phyloP scores from a whole-genome alignment of 2,888 invertebrate genomes.

The Brassicogethes aeneus region DNA sequence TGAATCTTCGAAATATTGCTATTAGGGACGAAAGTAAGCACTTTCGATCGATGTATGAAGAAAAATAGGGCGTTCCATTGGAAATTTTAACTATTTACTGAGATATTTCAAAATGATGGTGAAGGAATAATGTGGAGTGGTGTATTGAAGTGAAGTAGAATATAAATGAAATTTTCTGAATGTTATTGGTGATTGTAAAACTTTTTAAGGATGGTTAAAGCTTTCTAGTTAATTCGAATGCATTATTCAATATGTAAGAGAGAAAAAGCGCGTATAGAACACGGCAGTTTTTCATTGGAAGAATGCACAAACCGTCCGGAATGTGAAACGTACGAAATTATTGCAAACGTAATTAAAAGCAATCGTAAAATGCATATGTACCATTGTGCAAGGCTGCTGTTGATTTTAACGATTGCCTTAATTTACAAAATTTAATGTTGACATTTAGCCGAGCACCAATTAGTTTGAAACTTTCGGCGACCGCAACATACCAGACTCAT shows the following conservation, averaged over 20 bases:
- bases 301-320: conserved; percentile 1
- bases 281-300: conserved; percentile 1
- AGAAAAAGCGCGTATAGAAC: neutral
- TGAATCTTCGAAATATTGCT: too few species aligned
- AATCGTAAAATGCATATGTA: neutral
- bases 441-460: conserved; percentile 11
- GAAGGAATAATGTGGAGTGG: too few species aligned
- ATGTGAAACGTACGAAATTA: conserved; percentile 2
- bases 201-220: too few species aligned
- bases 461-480: conserved; percentile 19
- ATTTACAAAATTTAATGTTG: conserved; percentile 1
- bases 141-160: too few species aligned
- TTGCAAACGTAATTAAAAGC: neutral
- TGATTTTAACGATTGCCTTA: neutral
- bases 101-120: too few species aligned
- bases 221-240: neutral
- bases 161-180: neutral
- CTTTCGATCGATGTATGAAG: too few species aligned
- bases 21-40: too few species aligned
- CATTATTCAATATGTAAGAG: neutral
- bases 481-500: conserved; percentile 19
- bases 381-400: neutral
- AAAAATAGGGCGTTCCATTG: too few species aligned
- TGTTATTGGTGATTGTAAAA: neutral
- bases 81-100: too few species aligned